These are phyloP conservation scores for Dicranocentrus wangi DNA, from an alignment of 2,888 invertebrate species.

Conservation along the genomic window DNA sequence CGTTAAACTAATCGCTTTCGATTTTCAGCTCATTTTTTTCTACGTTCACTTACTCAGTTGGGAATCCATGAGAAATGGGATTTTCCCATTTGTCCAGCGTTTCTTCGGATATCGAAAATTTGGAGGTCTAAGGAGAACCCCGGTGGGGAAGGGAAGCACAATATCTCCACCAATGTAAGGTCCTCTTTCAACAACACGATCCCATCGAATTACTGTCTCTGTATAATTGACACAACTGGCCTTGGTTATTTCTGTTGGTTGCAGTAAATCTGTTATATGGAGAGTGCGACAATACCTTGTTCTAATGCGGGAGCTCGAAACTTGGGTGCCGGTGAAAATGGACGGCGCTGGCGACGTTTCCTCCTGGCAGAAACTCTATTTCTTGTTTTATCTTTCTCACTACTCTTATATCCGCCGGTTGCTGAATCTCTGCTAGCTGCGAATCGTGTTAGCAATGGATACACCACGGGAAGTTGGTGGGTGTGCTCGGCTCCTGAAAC, in stretches of 20 bases:
- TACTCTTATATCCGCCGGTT: neutral
- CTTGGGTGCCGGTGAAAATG: neutral
- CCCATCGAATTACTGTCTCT: constrained; percentile 48
- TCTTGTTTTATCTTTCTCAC: neutral
- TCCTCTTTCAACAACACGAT: constrained; percentile 62
- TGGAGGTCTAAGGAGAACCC: constrained; percentile 39
- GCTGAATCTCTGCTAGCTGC: neutral
- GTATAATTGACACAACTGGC: neutral
- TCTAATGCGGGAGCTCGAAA: constrained; percentile 22
- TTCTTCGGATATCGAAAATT: constrained; percentile 31
- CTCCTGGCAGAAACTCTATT: neutral
- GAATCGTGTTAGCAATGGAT: constrained; percentile 30
- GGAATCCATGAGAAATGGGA: constrained; percentile 49
- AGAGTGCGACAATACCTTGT: no score
- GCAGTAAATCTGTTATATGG: no score
- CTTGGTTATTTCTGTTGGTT: no score
- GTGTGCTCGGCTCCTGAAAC: neutral
- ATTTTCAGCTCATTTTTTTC: no score
- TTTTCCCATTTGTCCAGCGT: constrained; percentile 57
- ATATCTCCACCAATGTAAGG: constrained; percentile 66
- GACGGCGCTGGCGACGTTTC: constrained; percentile 5
- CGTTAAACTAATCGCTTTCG: no score
- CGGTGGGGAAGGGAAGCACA: constrained; percentile 38
- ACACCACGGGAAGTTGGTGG: constrained; percentile 20
- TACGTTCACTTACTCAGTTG: constrained; percentile 45